Percentiles rank a stretch among this genome's conserved stretches.
Conservation (phyloP, 2,888 invertebrate genomes). For the Bugula neritina region DNA sequence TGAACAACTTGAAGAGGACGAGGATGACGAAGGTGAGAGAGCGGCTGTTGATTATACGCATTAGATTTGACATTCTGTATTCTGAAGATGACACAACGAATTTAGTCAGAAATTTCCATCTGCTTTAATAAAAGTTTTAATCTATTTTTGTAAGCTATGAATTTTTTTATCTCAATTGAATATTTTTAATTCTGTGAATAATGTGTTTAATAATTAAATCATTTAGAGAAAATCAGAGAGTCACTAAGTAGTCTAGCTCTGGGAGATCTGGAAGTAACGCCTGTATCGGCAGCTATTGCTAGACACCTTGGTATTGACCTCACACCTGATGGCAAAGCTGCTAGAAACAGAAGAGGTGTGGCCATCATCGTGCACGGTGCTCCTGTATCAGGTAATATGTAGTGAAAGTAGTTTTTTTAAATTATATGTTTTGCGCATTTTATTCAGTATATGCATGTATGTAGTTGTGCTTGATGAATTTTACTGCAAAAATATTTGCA, state of each 20-base stretch:
- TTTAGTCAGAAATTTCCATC: no score
- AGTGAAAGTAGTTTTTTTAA: no score
- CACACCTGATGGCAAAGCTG: conserved; percentile 51
- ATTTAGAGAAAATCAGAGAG: conserved; percentile 30
- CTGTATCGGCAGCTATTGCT: conserved; percentile 53
- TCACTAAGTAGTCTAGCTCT: conserved; percentile 41
- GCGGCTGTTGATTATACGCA: not conserved
- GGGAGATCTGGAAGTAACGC: conserved; percentile 52
- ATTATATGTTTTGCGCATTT: no score
- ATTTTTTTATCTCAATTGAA: no score
- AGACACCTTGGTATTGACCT: conserved; percentile 53
- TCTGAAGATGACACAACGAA: no score
- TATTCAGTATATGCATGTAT: no score
- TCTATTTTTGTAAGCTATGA: no score
- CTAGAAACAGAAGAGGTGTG: conserved; percentile 50
- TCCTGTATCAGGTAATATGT: conserved; percentile 47
- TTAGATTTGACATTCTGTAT: no score
- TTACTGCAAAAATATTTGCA: no score
- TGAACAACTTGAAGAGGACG: not conserved
- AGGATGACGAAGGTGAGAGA: conserved; percentile 26
- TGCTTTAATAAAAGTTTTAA: not conserved
- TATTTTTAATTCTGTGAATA: no score
- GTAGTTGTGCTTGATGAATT: no score
- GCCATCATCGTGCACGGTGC: conserved; percentile 53
- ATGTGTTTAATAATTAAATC: not conserved